Conservation (phyloP, 2,797 vertebrate species). For the Eremophila alpestris region DNA sequence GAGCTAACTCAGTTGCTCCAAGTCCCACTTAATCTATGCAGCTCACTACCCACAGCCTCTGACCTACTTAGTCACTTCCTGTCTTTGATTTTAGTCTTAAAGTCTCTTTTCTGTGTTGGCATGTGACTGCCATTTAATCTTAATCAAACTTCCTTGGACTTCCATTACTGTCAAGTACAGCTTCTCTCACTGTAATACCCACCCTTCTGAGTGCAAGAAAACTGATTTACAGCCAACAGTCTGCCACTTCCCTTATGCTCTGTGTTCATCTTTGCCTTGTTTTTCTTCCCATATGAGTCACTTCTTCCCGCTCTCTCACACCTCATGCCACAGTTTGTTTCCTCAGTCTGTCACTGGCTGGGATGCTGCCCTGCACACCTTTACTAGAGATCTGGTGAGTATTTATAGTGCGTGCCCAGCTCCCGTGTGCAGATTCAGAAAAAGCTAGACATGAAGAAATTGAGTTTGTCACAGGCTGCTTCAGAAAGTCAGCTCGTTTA, state of each 20-base stretch:
- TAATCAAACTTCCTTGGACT: conserved; percentile 49
- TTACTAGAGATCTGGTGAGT: neutral
- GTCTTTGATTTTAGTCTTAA: conserved; percentile 25
- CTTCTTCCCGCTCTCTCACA: neutral
- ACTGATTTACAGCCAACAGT: neutral
- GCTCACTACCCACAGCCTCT: conserved; percentile 4
- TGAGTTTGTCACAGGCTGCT: neutral
- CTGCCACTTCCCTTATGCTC: neutral
- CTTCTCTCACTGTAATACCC: neutral
- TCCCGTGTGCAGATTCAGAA: neutral
- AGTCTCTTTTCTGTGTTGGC: neutral
- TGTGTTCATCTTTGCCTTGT: conserved; percentile 17
- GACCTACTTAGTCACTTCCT: conserved; percentile 37
- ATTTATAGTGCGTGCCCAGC: neutral
- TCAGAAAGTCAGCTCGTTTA: neutral
- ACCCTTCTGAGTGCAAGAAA: neutral
- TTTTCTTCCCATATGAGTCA: conserved; percentile 53
- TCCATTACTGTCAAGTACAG: conserved; percentile 34
- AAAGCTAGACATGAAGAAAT: neutral
- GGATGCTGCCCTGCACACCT: neutral
- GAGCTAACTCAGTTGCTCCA: neutral
- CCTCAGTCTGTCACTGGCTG: neutral
- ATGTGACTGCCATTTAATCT: conserved; percentile 40
- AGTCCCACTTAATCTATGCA: conserved; percentile 27
- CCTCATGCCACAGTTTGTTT: neutral